Evolutionary conservation across 2,888 invertebrate species (phyloP).

Genomic region (Campaea margaritaria): DNA sequence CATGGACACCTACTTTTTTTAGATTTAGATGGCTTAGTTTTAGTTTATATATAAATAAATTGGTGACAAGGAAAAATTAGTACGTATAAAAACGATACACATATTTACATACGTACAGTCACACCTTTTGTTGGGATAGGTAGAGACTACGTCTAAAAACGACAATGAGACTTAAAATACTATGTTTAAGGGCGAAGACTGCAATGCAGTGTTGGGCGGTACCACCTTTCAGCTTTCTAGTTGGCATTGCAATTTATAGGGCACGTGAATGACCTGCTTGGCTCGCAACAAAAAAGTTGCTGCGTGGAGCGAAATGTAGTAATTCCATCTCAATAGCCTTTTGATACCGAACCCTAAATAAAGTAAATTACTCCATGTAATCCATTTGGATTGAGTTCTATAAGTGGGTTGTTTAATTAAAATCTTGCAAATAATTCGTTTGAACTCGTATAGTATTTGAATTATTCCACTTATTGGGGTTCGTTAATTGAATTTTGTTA

Average conservation of each 20-base stretch:
- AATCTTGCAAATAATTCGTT: constrained; percentile 34
- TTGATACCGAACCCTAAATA: constrained; percentile 12
- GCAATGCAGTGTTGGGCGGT: no score
- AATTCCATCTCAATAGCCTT: constrained; percentile 1
- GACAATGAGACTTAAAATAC: no score
- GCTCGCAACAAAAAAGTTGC: not conserved
- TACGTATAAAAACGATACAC: no score
- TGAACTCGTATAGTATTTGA: constrained; percentile 55
- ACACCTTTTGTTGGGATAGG: no score
- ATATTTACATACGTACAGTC: no score
- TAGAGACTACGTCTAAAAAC: no score
- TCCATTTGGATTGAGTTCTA: constrained; percentile 46
- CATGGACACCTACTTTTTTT: no score
- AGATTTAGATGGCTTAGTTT: no score
- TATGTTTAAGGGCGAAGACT: no score
- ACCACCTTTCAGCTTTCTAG: no score
- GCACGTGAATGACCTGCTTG: not conserved
- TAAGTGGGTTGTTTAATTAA: constrained; percentile 31
- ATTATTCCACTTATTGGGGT: constrained; percentile 52
- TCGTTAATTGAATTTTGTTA: constrained; percentile 46
- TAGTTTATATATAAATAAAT: no score
- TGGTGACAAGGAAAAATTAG: no score
- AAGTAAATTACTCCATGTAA: constrained; percentile 36
- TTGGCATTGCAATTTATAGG: not conserved
- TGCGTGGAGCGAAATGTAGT: not conserved